Base-by-base conservation (phyloP, 2,888 invertebrate genomes). In the Andrena flavipes region DNA sequence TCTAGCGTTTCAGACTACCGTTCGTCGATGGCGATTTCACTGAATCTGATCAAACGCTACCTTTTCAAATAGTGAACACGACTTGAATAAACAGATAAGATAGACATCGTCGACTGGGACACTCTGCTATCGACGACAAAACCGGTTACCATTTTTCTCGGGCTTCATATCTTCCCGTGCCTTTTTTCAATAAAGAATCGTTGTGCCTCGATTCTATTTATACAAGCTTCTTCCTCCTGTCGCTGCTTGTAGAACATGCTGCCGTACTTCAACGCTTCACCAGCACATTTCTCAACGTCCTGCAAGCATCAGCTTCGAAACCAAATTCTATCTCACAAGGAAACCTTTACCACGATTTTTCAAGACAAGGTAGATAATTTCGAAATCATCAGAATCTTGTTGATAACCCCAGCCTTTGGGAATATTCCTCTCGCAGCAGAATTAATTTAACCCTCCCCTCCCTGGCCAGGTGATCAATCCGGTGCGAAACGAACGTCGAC, bases 61-160 rank as follows among this genome's bases (percentile, higher is more conserved):
- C 82, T 80, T 80, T 67, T 73, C 73, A 72, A 80, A 80, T 68
- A 64, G 48, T 82, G 73, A 81, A 81, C 73, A 81, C 68, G 82
- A 49, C 56, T 80, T 68, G 73, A 73, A 80, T 68, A 80, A 80
- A 81, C 82, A 80, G 80, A 80, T 80, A 80, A 80, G 80, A 80
- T 81, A 80, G 82, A 80, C 82, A 81, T 81, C 62, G n/a, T 73
- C 49, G 8, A 35, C 56, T 49, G 67, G 56, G 67, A 63, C 62
- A 29, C 60, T 48, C 80, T 49, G 33, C 81, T 80, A 80, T 80
- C 82, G 63, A 63, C 65, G 67, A 82, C 80, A 80, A 80, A 80
- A 81, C 80, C 82, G 82, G 80, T 80, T 73, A 80, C 80, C 67
- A 80, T 80, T 81, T 80, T 81, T 80, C 16, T 13, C 48, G 35